A percentile compares a stretch with the other conserved stretches of the same genome.
These are phyloP conservation scores for Taxidea taxus DNA, from an alignment of 2,113 vertebrate species.

Conservation along the genomic window DNA sequence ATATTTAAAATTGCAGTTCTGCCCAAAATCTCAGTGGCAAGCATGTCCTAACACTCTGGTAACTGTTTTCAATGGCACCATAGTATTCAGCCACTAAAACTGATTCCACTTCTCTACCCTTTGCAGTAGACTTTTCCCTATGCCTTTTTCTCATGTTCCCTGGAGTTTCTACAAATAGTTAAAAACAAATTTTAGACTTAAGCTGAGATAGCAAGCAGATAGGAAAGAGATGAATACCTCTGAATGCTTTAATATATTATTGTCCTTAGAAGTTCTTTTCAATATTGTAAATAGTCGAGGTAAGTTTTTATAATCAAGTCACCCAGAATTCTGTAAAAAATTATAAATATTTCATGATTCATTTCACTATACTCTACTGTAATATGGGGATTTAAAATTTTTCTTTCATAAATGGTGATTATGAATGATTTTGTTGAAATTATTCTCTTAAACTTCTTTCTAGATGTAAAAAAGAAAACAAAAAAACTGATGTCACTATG, in stretches of 20 bases:
- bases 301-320: not conserved
- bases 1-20: not conserved
- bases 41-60: not conserved
- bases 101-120: not conserved
- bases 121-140: not conserved
- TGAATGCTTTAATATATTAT: not conserved
- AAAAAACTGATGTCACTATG: not conserved
- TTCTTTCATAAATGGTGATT: not conserved
- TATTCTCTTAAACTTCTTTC: not conserved
- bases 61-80: not conserved
- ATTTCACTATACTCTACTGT: not conserved
- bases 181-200: not conserved
- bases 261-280: not conserved
- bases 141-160: not conserved
- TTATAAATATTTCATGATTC: not conserved
- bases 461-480: not conserved
- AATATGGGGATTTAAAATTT: not conserved
- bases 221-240: not conserved
- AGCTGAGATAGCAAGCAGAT: not conserved
- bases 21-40: not conserved
- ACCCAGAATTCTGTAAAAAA: not conserved
- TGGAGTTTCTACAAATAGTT: not conserved
- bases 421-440: not conserved
- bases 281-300: not conserved
- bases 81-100: not conserved